phyloP scores from a whole-genome alignment of 2,888 invertebrate genomes.

The Pherbina coryleti region DNA sequence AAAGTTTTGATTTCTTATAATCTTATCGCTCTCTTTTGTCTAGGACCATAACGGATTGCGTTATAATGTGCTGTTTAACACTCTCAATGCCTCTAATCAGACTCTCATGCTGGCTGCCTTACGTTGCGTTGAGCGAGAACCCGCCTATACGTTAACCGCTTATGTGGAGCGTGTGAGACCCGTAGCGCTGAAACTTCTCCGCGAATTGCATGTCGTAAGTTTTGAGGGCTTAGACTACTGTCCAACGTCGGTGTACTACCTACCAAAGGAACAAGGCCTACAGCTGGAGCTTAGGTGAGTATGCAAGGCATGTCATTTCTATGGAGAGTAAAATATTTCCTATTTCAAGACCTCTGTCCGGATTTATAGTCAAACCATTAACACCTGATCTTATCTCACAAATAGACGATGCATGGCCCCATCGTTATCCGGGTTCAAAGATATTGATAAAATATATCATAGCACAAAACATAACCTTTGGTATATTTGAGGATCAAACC shows the following conservation, averaged over 20 bases:
- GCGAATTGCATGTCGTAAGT: slow-evolving; percentile 12
- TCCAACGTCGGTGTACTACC: slow-evolving; percentile 25
- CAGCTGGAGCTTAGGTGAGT: slow-evolving; percentile 32
- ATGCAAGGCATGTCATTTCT: too few species aligned
- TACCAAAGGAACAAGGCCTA: slow-evolving; percentile 22
- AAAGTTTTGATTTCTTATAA: neutral
- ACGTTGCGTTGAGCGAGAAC: neutral
- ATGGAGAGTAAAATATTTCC: neutral
- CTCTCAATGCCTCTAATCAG: neutral
- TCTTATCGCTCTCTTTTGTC: neutral
- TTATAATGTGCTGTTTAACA: slow-evolving; percentile 19
- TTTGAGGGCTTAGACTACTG: slow-evolving; percentile 7
- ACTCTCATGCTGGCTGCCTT: slow-evolving; percentile 8
- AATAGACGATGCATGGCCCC: slow-evolving; percentile 30
- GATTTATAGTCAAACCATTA: slow-evolving; percentile 26
- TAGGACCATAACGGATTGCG: slow-evolving; percentile 17
- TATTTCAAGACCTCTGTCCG: neutral
- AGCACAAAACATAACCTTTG: slow-evolving; percentile 46
- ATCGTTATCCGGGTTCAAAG: slow-evolving; percentile 44
- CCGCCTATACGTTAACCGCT: slow-evolving; percentile 15
- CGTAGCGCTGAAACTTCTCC: slow-evolving; percentile 9
- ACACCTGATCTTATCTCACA: neutral
- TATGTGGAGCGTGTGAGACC: slow-evolving; percentile 20
- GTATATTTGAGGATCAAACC: slow-evolving; percentile 43
- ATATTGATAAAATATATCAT: slow-evolving; percentile 47